These are phyloP conservation scores for Actinostola sp. DNA, from an alignment of 92 coral and sea anemone species.

Conservation along the genomic window DNA sequence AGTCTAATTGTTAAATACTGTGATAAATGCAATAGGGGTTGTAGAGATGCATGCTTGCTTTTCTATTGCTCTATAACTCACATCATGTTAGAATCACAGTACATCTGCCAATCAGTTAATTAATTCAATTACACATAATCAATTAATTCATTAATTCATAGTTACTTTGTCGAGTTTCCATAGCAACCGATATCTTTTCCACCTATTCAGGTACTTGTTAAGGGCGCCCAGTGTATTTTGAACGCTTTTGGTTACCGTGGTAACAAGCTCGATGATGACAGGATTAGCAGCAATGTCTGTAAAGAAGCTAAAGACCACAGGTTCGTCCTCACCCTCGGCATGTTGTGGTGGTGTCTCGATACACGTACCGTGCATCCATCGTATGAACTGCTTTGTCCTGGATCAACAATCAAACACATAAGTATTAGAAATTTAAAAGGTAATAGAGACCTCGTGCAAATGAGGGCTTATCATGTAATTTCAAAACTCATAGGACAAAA, in stretches of 20 bases:
- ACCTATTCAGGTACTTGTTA: slow-evolving; percentile 90
- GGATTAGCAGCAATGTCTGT: slow-evolving; percentile 94
- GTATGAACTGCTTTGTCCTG: slow-evolving; percentile 94
- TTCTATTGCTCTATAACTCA: too few species aligned
- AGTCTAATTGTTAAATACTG: too few species aligned
- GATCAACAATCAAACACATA: neutral
- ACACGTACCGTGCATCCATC: slow-evolving; percentile 99
- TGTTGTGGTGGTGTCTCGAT: slow-evolving; percentile 99
- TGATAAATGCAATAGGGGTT: too few species aligned
- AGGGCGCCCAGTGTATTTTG: slow-evolving; percentile 86
- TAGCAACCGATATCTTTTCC: slow-evolving; percentile 92
- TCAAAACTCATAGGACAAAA: too few species aligned
- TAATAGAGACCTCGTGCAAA: too few species aligned
- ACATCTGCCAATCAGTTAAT: too few species aligned
- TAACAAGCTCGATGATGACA: slow-evolving; percentile 86
- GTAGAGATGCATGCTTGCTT: too few species aligned
- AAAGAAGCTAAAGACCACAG: slow-evolving; percentile 96
- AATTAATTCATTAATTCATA: neutral
- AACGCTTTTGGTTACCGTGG: slow-evolving; percentile 83
- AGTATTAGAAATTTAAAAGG: neutral
- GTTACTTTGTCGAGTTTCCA: slow-evolving; percentile 99
- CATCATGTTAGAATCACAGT: too few species aligned
- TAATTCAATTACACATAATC: too few species aligned
- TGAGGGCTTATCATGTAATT: too few species aligned
- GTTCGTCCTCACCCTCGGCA: slow-evolving; percentile 99